Evolutionary conservation across 2,888 invertebrate species (phyloP).

Genomic region (Chromoteleia sp.): DNA sequence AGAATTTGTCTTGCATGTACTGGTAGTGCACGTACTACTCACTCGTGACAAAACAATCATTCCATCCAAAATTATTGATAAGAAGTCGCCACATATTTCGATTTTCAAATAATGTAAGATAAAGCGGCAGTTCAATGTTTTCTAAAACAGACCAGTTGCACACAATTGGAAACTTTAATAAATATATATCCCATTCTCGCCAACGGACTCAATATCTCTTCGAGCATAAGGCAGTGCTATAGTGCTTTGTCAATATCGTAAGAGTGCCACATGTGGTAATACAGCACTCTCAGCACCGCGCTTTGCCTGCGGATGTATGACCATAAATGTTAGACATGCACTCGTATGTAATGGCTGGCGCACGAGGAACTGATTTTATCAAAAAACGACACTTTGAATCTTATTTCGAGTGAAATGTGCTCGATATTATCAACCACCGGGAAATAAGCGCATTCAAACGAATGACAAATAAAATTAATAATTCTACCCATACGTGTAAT

Average conservation of each 20-base stretch:
- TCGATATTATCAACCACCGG: neutral
- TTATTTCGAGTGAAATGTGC: neutral
- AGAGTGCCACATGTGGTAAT: slow-evolving; percentile 47
- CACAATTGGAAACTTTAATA: slow-evolving; percentile 24
- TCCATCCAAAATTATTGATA: too few relatives aligned
- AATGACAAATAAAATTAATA: neutral
- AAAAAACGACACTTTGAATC: slow-evolving; percentile 20
- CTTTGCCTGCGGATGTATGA: slow-evolving; percentile 49
- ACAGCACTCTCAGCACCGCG: slow-evolving; percentile 46
- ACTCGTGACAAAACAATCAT: too few relatives aligned
- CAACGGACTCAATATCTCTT: slow-evolving; percentile 41
- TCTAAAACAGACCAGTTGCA: neutral
- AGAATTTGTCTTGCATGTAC: too few relatives aligned
- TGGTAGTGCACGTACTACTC: too few relatives aligned
- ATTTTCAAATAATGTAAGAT: too few relatives aligned
- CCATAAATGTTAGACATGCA: slow-evolving; percentile 51
- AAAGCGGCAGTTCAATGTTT: neutral
- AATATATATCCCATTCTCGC: slow-evolving; percentile 44
- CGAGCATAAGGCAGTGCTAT: slow-evolving; percentile 23
- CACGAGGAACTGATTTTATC: slow-evolving; percentile 29
- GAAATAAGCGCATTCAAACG: neutral
- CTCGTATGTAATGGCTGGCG: slow-evolving; percentile 40
- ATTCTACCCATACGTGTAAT: too few relatives aligned
- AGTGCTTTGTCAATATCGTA: slow-evolving; percentile 48
- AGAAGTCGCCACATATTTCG: too few relatives aligned